Base-by-base conservation (phyloP, 2,797 vertebrate genomes). In the Rhabdomys pumilio region DNA sequence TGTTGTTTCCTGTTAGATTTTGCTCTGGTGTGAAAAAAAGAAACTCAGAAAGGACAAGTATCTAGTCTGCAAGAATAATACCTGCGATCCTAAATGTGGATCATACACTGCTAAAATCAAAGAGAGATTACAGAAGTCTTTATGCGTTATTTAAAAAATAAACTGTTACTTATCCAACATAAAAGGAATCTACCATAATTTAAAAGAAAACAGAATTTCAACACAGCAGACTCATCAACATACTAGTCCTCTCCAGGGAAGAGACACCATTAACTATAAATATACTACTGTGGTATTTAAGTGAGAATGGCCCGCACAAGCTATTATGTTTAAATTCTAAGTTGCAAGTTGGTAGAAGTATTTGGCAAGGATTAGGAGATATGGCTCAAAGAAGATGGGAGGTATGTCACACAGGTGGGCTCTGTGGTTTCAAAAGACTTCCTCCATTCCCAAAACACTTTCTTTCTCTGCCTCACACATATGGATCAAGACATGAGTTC, bases 1-100 rank as follows among this genome's bases (percentile, higher is more conserved):
- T 76, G 7, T 59, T 89, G 19, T 5, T 15, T 92, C 10, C 9
- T 83, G 1, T 83, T 14, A 93, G 57, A 76, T 19, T 94, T 81
- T 75, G 31, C 26, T 89, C 19, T 87, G 14, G 89, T 83, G 85
- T 76, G 47, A 41, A 63, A 91, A 88, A 91, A 12, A 47, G 44
- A 82, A 81, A 96, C 41, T 76, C 72, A 89, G 53, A 95, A 96
- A 92, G 31, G 34, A 89, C n/a, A 96, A 93, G 22, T 26, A 93
- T 1, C 0, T 26, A 73, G 44, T 90, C 22, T 50, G 2, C 76
- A 94, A 92, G 55, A 90, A 84, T 88, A 89, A 91, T 29, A 91
- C 0, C 6, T 47, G 3, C 84, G 53, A 38, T 67, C 92, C 59
- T 93, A 93, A 41, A 88, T 65, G 88, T 95, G 31, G 81, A 69